These are phyloP conservation scores for Danionella cerebrum DNA, from an alignment of 2,113 vertebrate species.

Conservation along the genomic window DNA sequence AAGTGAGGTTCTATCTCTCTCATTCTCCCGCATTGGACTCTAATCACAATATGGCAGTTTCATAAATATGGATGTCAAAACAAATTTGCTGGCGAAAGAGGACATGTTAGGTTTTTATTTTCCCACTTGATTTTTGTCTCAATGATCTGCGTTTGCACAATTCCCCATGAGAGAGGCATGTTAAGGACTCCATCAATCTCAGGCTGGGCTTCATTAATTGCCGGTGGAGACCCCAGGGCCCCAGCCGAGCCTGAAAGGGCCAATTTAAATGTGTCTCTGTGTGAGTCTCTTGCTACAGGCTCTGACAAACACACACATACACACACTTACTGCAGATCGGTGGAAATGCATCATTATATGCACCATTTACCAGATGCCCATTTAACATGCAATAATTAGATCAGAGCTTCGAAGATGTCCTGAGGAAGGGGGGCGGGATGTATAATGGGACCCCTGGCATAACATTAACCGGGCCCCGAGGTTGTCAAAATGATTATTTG, in stretches of 20 bases:
- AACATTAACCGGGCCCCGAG: conserved; percentile 60
- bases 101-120: background rate
- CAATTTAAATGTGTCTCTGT: conserved; percentile 67
- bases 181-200: conserved; percentile 40
- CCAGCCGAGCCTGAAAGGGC: conserved; percentile 46
- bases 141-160: background rate
- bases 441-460: conserved; percentile 61
- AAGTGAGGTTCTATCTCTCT: too few species aligned
- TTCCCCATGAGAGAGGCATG: background rate
- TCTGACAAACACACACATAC: too few species aligned
- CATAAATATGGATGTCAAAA: background rate
- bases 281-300: conserved; percentile 67
- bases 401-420: conserved; percentile 59
- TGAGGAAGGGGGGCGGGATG: conserved; percentile 33
- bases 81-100: conserved; percentile 9
- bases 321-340: conserved; percentile 67
- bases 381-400: conserved; percentile 79
- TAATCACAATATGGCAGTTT: too few species aligned
- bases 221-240: conserved; percentile 38
- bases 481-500: conserved; percentile 63
- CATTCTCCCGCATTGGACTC: too few species aligned
- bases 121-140: conserved; percentile 18
- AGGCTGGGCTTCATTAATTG: conserved; percentile 56
- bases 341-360: conserved; percentile 71
- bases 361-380: conserved; percentile 75